Evolutionary conservation across 2,797 vertebrate genomes (phyloP), one percentile per base, ranked within the genome.

Genomic region (Epinephelus malabaricus): DNA sequence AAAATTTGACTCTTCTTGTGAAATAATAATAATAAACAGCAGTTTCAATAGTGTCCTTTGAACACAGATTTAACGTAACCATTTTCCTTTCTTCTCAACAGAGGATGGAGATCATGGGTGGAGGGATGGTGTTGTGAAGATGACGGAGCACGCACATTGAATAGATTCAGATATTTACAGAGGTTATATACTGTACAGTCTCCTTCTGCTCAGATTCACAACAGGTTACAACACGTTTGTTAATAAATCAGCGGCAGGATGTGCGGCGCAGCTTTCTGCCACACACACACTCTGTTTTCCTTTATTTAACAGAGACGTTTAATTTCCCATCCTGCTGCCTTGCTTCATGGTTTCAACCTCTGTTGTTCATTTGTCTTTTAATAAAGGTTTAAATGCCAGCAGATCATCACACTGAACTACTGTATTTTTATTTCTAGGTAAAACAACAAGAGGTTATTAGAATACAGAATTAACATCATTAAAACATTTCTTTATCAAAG

Each of bases 81-180:
- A 1, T 21, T 5, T 65, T 14, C 59, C 6, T 50, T 14, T 83
- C 11, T 76, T 51, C 25, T 66, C 25, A 38, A 77, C 95, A 99
- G 98, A 97, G 97, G 77, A 95, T 98, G 97, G 98, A 99, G 86
- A 97, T 97, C 88, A 97, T 97, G 91, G 98, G 98, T 0, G 98
- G 98, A 69, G 98, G 98, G 43, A 90, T 99, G 90, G 94, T 98
- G 89, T 80, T 99, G 92, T 98, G 92, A 96, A 66, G 68, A 72
- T 12, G 82, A 58, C 0, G 21, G 5, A 40, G 34, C 14, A 21
- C 64, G 27, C 62, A 53, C 43, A 17, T 30, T 14, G 9, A 46
- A 53, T 38, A 54, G 56, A 79, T 65, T 68, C 12, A 73, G 3
- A 79, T 67, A 60, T 73, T 66, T 46, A 30, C 79, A 78, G 71